Evolutionary conservation across 1,140 invertebrate genomes (phyloP), one percentile per base, ranked within the genome.

Genomic region (Neodiprion virginianus): DNA sequence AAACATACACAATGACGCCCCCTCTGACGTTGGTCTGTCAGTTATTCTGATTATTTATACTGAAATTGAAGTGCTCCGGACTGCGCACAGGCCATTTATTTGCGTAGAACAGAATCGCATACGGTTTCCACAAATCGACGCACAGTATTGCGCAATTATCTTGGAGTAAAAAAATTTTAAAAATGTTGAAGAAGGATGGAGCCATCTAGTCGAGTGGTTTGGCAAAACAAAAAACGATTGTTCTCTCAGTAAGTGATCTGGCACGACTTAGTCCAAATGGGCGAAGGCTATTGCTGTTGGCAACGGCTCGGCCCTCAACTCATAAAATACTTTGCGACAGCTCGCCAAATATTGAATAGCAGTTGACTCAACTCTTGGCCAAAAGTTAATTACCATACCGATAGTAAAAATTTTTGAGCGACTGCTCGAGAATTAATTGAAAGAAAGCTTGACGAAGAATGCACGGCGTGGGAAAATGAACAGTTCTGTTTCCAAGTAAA

Each of bases 281-380:
- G n/a, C 53, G 53, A 61, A 61, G 53, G 53, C 53, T 61, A 61
- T 14, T 61, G 53, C n/a, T 61, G 53, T 61, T 61, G 53, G 53
- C 53, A 61, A 61, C 3, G 7, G 53, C 11, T 14, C n/a, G 53
- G n/a, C n/a, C n/a, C 11, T 17, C 53, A 7, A 8, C 53, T 12
- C 28, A 40, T 40, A 40, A 40, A 61, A 61, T 17, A 61, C 53
- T 12, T 12, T 12, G n/a, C 53, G 11, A 61, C 53, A 61, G n/a
- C 53, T 61, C 5, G 53, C 53, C 53, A 61, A 61, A 14, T 61
- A 17, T 61, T 17, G n/a, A 17, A 61, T 61, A 61, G 53, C n/a
- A 14, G n/a, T 17, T 61, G 53, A 61, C 11, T 61, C 53, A 61
- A 61, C 11, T 61, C 53, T 17, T 17, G 11, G 53, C 53, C 8